Percentiles rank a stretch among this genome's conserved stretches.
phyloP scores from a whole-genome alignment of 2,113 vertebrate species.

The Corythaixoides concolor region DNA sequence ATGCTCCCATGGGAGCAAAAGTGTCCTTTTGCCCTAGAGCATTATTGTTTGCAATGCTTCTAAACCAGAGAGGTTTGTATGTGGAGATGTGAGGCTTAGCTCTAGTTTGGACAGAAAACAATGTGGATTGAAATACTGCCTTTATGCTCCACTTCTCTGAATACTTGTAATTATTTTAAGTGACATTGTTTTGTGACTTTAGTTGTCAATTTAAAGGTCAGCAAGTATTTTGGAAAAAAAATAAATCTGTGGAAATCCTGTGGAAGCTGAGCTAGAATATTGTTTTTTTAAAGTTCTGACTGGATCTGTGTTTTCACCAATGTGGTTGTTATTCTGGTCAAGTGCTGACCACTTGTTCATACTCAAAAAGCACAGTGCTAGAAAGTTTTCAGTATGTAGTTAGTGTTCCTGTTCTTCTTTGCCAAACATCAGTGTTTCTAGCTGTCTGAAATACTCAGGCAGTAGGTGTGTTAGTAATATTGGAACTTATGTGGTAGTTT shows the following conservation, averaged over 20 bases:
- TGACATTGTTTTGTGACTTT: not conserved
- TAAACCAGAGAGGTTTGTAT: not conserved
- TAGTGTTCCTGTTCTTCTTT: not conserved
- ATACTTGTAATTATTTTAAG: not conserved
- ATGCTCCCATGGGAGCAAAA: not conserved
- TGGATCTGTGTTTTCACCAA: not conserved
- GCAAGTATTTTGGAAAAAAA: not conserved
- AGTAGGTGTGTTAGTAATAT: not conserved
- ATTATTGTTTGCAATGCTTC: not conserved
- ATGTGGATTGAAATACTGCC: not conserved
- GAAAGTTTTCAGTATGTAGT: not conserved
- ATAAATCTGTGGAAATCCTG: not conserved
- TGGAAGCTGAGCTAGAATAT: not conserved
- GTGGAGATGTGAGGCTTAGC: not conserved
- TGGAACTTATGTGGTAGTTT: not conserved
- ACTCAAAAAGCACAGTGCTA: not conserved
- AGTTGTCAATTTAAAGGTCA: not conserved
- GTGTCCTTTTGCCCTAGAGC: not conserved
- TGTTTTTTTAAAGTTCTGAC: not conserved
- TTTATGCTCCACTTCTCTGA: not conserved
- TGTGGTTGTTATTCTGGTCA: not conserved
- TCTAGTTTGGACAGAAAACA: not conserved
- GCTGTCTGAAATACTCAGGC: not conserved
- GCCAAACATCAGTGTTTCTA: not conserved
- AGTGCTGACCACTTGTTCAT: not conserved